phyloP scores from a whole-genome alignment of 2,797 vertebrate genomes.

The Fistularia commersonii region DNA sequence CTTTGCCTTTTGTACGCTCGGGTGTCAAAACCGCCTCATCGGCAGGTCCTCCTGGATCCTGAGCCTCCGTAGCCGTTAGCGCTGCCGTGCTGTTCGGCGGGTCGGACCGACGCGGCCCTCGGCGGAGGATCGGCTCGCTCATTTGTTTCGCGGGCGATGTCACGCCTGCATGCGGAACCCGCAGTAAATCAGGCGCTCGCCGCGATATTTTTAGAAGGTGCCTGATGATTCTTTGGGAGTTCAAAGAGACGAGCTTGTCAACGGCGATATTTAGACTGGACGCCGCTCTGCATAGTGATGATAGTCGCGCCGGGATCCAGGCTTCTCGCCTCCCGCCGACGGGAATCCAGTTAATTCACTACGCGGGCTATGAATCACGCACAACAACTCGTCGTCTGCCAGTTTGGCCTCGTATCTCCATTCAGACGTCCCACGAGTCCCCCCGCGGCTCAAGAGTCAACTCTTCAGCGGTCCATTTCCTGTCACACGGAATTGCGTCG shows the following conservation, averaged over 20 bases:
- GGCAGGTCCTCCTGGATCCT: too few species aligned
- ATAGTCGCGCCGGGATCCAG: slow-evolving; percentile 34
- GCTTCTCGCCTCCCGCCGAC: slow-evolving; percentile 23
- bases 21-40: too few species aligned
- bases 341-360: slow-evolving; percentile 27
- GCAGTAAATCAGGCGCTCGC: too few species aligned
- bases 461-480: slow-evolving; percentile 49
- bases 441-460: slow-evolving; percentile 44
- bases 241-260: slow-evolving; percentile 22
- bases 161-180: too few species aligned
- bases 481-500: slow-evolving; percentile 48
- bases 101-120: too few species aligned
- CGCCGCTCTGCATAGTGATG: slow-evolving; percentile 17
- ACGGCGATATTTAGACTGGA: slow-evolving; percentile 29
- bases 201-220: slow-evolving; percentile 9
- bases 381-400: slow-evolving; percentile 37
- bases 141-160: too few species aligned
- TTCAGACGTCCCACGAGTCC: slow-evolving; percentile 37
- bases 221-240: slow-evolving; percentile 1
- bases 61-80: too few species aligned
- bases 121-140: too few species aligned
- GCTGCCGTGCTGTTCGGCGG: too few species aligned
- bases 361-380: slow-evolving; percentile 30
- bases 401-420: slow-evolving; percentile 34
- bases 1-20: too few species aligned